Evolutionary conservation across 2,888 invertebrate species (phyloP).

Genomic region (Amphipyra tragopoginis): DNA sequence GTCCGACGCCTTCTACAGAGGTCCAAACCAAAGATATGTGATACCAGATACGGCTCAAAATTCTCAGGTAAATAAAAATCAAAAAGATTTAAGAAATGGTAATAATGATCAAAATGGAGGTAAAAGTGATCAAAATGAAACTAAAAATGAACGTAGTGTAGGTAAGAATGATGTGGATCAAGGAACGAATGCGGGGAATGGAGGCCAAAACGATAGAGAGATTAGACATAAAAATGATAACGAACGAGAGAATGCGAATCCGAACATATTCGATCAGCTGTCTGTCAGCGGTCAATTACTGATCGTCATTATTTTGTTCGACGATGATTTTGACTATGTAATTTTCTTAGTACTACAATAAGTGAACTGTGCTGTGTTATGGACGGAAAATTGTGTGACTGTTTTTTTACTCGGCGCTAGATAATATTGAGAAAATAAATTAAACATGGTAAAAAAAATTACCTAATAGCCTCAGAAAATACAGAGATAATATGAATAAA

Average conservation of each 20-base stretch:
- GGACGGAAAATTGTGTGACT: slow-evolving; percentile 42
- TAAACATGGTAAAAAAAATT: background rate
- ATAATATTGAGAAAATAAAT: slow-evolving; percentile 3
- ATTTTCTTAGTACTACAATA: slow-evolving; percentile 72
- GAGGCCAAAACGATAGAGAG: slow-evolving; percentile 63
- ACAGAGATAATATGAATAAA: no score
- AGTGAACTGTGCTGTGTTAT: slow-evolving; percentile 38
- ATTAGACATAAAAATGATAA: slow-evolving; percentile 68
- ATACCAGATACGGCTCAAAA: slow-evolving; percentile 54
- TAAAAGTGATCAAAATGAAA: slow-evolving; percentile 22
- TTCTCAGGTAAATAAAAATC: slow-evolving; percentile 47
- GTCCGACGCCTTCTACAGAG: slow-evolving; percentile 61
- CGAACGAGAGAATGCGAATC: slow-evolving; percentile 74
- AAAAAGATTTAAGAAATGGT: slow-evolving; percentile 32
- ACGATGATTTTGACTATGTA: slow-evolving; percentile 70
- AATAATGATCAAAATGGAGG: slow-evolving; percentile 26
- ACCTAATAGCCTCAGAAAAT: no score
- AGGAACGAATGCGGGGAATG: slow-evolving; percentile 52
- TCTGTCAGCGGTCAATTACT: slow-evolving; percentile 79
- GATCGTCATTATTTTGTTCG: slow-evolving; percentile 77
- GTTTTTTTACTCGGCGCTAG: slow-evolving; percentile 19
- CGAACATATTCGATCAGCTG: slow-evolving; percentile 65
- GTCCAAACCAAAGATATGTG: slow-evolving; percentile 57
- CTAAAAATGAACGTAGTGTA: slow-evolving; percentile 49
- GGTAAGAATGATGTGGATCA: slow-evolving; percentile 35